A percentile compares a stretch with the other conserved stretches of the same genome.
Evolutionary conservation across 2,797 vertebrate genomes (phyloP).

Genomic region (Sebastolobus altivelis): DNA sequence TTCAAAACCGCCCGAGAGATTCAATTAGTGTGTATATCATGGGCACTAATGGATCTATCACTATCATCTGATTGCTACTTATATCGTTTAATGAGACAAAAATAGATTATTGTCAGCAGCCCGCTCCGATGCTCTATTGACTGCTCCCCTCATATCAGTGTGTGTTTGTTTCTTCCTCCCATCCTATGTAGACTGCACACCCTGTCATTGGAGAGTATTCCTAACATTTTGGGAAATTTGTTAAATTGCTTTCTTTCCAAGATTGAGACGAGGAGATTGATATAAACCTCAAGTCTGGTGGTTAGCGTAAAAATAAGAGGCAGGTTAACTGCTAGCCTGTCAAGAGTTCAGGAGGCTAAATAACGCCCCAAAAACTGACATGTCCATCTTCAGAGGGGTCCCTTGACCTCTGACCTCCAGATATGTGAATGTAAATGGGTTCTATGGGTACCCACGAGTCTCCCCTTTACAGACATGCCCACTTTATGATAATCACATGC

Average conservation of each 20-base stretch:
- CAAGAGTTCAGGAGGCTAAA: not conserved
- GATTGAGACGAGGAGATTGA: too few species aligned
- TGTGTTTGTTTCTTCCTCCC: not conserved
- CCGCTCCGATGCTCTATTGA: slow-evolving; percentile 9
- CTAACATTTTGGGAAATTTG: not conserved
- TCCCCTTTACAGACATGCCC: too few species aligned
- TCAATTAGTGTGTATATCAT: slow-evolving; percentile 43
- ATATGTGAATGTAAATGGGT: too few species aligned
- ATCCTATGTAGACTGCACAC: not conserved
- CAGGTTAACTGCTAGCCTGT: not conserved
- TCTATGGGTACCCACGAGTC: too few species aligned
- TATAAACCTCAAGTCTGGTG: too few species aligned
- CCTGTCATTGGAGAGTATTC: too few species aligned
- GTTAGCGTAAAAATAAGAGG: not conserved
- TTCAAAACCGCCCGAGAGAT: slow-evolving; percentile 51
- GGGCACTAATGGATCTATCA: too few species aligned
- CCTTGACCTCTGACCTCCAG: too few species aligned
- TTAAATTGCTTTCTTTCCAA: not conserved
- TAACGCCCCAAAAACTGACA: too few species aligned
- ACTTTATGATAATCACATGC: too few species aligned
- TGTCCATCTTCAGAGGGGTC: too few species aligned
- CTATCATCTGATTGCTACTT: slow-evolving; percentile 40
- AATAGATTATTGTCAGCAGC: slow-evolving; percentile 41
- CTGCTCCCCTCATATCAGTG: not conserved
- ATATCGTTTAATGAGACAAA: slow-evolving; percentile 52